These are phyloP conservation scores for Lordiphosa fenestrarum DNA, from an alignment of 2,888 invertebrate genomes.

Conservation along the genomic window DNA sequence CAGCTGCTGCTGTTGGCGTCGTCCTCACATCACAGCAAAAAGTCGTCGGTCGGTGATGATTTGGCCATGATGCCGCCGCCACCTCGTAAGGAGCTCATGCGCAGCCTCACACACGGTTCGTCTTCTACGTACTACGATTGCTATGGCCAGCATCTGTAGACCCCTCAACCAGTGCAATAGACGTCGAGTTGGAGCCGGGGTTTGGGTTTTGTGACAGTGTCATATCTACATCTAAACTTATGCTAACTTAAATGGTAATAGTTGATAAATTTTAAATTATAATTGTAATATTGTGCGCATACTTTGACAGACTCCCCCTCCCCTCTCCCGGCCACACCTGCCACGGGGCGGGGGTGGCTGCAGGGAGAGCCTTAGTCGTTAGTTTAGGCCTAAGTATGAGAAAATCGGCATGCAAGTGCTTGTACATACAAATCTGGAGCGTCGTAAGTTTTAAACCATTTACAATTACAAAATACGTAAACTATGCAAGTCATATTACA, in stretches of 20 bases:
- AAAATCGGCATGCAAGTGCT: constrained; percentile 16
- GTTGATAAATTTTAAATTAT: constrained; percentile 67
- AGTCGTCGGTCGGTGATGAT: constrained; percentile 48
- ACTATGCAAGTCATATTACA: constrained; percentile 52
- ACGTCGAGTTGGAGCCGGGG: constrained; percentile 30
- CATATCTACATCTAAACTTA: constrained; percentile 72
- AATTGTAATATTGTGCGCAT: constrained; percentile 20
- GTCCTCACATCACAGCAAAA: constrained; percentile 28
- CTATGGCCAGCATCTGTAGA: constrained; percentile 50
- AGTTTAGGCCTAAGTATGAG: constrained; percentile 28
- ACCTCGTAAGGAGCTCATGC: constrained; percentile 48
- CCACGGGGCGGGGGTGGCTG: background rate
- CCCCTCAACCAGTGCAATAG: constrained; percentile 64
- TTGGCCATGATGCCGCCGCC: constrained; percentile 73
- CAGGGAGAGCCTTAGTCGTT: constrained; percentile 40
- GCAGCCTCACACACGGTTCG: constrained; percentile 3
- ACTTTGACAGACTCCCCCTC: constrained; percentile 20
- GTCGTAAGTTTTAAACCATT: constrained; percentile 42
- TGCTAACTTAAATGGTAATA: constrained; percentile 60
- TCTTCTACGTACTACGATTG: constrained; percentile 50
- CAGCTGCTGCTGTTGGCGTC: constrained; percentile 18
- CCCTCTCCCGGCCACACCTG: background rate
- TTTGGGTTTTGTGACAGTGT: constrained; percentile 66
- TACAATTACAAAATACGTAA: constrained; percentile 54
- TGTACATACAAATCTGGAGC: constrained; percentile 40